Evolutionary conservation across 2,113 vertebrate species (phyloP).

Genomic region (Alosa alosa): DNA sequence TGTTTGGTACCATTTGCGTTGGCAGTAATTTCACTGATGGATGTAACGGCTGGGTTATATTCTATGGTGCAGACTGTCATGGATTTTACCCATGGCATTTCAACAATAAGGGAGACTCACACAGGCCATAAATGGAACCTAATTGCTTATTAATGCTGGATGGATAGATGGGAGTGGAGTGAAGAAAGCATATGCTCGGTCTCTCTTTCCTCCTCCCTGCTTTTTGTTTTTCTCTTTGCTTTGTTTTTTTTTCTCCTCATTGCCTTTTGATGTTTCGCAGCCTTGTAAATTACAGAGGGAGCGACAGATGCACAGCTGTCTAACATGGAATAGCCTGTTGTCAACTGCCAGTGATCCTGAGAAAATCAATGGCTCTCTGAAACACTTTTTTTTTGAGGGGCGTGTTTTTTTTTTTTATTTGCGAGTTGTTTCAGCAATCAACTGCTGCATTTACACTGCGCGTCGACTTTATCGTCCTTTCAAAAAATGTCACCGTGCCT

Average conservation of each 20-base stretch:
- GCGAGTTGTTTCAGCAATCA: background rate
- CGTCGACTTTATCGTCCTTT: background rate
- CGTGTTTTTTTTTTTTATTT: background rate
- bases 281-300: background rate
- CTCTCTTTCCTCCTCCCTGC: background rate
- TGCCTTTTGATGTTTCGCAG: background rate
- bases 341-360: conserved; percentile 15
- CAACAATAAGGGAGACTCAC: background rate
- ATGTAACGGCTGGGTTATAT: background rate
- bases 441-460: background rate
- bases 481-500: background rate
- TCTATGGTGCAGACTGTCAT: background rate
- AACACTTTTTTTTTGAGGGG: conserved; percentile 1
- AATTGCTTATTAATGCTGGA: background rate
- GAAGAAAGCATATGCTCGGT: background rate
- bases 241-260: background rate
- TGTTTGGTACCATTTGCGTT: background rate
- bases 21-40: background rate
- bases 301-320: background rate
- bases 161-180: background rate
- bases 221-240: background rate
- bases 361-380: background rate
- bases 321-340: conserved; percentile 5
- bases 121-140: background rate
- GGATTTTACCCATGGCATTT: background rate